Evolutionary conservation across 2,797 vertebrate species (phyloP).

Genomic region (Mormyrus hasselquistii): DNA sequence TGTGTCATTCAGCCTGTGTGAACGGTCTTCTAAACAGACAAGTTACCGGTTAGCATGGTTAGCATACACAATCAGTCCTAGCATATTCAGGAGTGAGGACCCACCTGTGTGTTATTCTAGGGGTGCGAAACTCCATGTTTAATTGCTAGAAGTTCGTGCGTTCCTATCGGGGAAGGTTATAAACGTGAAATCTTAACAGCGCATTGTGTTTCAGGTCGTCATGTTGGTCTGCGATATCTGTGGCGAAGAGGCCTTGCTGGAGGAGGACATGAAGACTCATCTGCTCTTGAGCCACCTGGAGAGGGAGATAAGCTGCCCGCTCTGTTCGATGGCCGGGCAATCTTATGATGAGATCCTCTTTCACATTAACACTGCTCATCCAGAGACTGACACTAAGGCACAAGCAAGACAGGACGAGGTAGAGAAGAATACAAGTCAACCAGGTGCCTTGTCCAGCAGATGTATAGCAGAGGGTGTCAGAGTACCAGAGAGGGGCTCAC

Average conservation of each 20-base stretch:
- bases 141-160: not conserved
- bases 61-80: not conserved
- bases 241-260: constrained; percentile 61
- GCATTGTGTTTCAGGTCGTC: not conserved
- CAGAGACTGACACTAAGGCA: constrained; percentile 42
- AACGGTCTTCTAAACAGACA: not conserved
- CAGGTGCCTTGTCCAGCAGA: not conserved
- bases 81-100: not conserved
- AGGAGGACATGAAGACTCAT: constrained; percentile 71
- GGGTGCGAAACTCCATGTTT: not conserved
- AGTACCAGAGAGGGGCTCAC: not conserved
- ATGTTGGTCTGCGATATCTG: constrained; percentile 78
- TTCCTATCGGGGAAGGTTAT: not conserved
- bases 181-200: not conserved
- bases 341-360: constrained; percentile 67
- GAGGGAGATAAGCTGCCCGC: constrained; percentile 58
- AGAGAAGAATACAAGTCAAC: not conserved
- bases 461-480: not conserved
- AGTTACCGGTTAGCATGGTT: not conserved
- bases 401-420: not conserved
- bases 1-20: not conserved
- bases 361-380: constrained; percentile 67
- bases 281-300: constrained; percentile 68
- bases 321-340: constrained; percentile 67
- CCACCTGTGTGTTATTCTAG: not conserved